These are phyloP conservation scores for Mus pahari DNA, from an alignment of 2,113 vertebrate genomes.

Conservation along the genomic window DNA sequence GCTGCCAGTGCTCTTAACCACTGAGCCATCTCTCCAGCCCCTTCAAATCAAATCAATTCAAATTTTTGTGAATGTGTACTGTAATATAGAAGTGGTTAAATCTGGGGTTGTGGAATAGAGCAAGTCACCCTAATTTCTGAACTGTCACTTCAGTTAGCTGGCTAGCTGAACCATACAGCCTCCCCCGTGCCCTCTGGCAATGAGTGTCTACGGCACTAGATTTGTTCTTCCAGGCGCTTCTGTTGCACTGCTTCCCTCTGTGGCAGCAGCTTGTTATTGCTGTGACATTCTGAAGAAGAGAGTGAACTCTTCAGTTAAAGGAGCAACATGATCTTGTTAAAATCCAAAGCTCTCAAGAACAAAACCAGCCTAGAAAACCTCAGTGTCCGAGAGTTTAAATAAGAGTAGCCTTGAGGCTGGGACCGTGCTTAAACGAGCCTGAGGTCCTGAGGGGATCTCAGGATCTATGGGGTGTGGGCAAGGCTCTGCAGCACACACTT, in stretches of 20 bases:
- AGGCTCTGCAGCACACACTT: background rate
- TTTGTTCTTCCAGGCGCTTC: background rate
- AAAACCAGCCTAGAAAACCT: background rate
- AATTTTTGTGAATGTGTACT: background rate
- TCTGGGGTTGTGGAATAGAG: background rate
- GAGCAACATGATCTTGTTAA: background rate
- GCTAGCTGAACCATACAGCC: slow-evolving; percentile 20
- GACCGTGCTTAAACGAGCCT: rapidly evolving
- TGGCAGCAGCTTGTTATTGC: background rate
- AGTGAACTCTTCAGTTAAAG: background rate
- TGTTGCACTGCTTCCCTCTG: background rate
- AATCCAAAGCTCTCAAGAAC: background rate
- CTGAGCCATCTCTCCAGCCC: background rate
- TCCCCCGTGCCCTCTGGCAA: background rate
- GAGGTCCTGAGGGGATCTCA: background rate
- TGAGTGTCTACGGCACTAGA: background rate
- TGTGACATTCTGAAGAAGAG: slow-evolving; percentile 15
- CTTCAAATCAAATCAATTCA: background rate
- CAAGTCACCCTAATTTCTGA: background rate
- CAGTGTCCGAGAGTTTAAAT: background rate
- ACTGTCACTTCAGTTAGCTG: background rate
- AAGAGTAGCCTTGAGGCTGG: background rate
- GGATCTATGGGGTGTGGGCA: rapidly evolving
- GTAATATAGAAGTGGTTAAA: slow-evolving; percentile 20
- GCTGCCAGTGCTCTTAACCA: background rate